Evolutionary conservation across 2,113 vertebrate genomes (phyloP).

Genomic region (Bubalus kerabau): DNA sequence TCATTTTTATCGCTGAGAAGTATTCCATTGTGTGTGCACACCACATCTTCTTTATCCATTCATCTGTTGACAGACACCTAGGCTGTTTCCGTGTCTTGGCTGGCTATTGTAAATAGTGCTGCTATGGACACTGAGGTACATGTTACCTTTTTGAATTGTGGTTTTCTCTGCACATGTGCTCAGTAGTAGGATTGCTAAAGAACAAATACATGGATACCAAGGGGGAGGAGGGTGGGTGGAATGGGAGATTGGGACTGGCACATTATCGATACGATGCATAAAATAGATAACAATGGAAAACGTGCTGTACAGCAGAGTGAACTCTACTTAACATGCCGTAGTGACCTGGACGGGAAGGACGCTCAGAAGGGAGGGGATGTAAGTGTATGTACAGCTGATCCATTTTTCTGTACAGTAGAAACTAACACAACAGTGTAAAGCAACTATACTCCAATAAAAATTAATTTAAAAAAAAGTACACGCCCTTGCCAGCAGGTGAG

Average conservation of each 20-base stretch:
- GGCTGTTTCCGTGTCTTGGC: not conserved
- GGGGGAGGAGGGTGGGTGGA: not conserved
- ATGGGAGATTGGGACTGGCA: not conserved
- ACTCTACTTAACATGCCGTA: accelerated
- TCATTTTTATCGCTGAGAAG: not conserved
- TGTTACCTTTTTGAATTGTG: not conserved
- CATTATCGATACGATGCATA: not conserved
- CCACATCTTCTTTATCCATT: not conserved
- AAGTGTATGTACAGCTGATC: not conserved
- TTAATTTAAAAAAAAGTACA: not conserved
- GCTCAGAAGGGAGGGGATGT: not conserved
- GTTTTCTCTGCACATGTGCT: not conserved
- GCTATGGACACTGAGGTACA: not conserved
- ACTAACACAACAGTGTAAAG: not conserved
- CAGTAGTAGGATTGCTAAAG: not conserved
- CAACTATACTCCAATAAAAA: not conserved
- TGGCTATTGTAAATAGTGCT: not conserved
- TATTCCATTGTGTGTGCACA: not conserved
- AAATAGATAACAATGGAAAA: not conserved
- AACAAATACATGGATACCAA: not conserved
- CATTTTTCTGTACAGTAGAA: not conserved
- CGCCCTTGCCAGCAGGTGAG: accelerated
- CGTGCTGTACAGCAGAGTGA: not conserved
- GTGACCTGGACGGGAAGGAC: not conserved
- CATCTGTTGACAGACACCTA: not conserved